phyloP scores from a whole-genome alignment of 2,888 invertebrate species.

The Eilema depressum region DNA sequence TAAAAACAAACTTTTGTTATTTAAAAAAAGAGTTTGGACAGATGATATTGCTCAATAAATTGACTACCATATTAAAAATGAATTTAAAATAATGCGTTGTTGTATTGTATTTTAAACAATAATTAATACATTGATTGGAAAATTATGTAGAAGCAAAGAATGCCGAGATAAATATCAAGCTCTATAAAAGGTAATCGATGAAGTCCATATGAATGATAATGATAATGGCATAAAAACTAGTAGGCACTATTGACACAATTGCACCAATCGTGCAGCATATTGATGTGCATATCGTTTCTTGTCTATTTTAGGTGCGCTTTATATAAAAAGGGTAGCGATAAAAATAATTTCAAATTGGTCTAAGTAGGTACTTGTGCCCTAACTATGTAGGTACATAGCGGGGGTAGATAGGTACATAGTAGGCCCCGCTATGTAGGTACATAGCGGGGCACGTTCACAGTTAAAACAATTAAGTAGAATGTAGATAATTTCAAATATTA shows the following conservation, averaged over 20 bases:
- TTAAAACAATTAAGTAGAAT: too few relatives aligned
- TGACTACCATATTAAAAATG: background rate
- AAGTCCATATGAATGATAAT: conserved; percentile 32
- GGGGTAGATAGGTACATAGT: too few relatives aligned
- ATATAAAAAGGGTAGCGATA: conserved; percentile 16
- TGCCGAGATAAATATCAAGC: conserved; percentile 35
- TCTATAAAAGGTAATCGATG: conserved; percentile 38
- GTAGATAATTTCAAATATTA: too few relatives aligned
- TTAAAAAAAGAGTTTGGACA: conserved; percentile 7
- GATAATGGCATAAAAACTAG: conserved; percentile 38
- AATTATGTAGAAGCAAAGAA: conserved; percentile 28
- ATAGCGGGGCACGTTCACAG: too few relatives aligned
- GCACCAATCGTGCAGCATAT: conserved; percentile 14
- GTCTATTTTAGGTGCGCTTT: conserved; percentile 21
- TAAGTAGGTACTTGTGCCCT: too few relatives aligned
- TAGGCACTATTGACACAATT: conserved; percentile 20
- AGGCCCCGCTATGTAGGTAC: too few relatives aligned
- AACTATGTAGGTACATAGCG: too few relatives aligned
- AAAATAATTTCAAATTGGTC: background rate
- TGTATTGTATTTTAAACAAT: conserved; percentile 22
- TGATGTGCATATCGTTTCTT: conserved; percentile 23
- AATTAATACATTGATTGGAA: conserved; percentile 37
- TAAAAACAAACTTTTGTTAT: conserved; percentile 12
- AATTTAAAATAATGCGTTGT: background rate
- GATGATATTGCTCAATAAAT: background rate